These are phyloP conservation scores for Athalia rosae DNA, from an alignment of 2,888 invertebrate genomes.

Conservation along the genomic window DNA sequence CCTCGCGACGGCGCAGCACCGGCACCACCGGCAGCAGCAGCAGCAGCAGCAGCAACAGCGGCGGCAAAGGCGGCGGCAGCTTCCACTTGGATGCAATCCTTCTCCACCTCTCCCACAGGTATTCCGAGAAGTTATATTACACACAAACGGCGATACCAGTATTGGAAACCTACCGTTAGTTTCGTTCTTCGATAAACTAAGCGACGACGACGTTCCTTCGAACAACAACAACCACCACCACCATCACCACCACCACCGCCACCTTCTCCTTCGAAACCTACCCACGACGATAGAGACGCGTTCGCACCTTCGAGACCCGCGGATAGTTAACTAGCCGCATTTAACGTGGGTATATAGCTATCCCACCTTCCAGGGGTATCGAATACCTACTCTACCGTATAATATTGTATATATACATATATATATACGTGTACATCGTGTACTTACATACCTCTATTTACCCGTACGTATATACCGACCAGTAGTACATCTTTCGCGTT, in stretches of 20 bases:
- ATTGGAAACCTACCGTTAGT: conserved; percentile 38
- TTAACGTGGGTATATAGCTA: background rate
- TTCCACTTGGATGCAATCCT: background rate
- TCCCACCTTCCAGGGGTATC: conserved; percentile 8
- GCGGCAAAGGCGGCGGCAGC: too few species aligned
- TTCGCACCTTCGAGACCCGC: background rate
- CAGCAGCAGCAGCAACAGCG: too few species aligned
- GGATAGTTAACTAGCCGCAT: conserved; percentile 34
- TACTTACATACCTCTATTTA: background rate
- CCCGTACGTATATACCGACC: background rate
- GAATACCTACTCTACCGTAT: background rate
- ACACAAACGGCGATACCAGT: background rate
- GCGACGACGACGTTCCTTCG: background rate
- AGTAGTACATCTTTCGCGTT: conserved; percentile 12
- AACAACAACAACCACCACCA: too few species aligned
- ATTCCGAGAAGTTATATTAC: conserved; percentile 36
- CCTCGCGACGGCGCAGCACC: too few species aligned
- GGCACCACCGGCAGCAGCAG: background rate
- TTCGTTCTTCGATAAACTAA: conserved; percentile 33
- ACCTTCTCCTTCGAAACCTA: background rate
- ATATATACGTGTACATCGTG: background rate
- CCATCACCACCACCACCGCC: too few species aligned
- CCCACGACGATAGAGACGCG: conserved; percentile 26
- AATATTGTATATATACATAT: background rate
- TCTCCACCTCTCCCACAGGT: background rate